Evolutionary conservation across 2,797 vertebrate species (phyloP).

Genomic region (Siniperca scherzeri): DNA sequence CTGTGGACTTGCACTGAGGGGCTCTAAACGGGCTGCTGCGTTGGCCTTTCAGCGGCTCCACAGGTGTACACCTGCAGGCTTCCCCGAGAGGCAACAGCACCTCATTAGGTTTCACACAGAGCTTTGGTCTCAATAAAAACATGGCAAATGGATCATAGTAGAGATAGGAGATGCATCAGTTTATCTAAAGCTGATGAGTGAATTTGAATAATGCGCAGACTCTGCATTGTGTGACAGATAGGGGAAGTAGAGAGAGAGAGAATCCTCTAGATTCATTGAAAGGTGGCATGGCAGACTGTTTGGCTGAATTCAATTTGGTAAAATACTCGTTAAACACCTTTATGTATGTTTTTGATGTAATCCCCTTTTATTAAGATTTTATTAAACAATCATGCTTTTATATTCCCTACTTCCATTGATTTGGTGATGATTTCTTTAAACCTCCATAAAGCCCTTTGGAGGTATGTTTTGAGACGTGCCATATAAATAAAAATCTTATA

Average conservation of each 20-base stretch:
- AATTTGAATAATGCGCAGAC: conserved; percentile 34
- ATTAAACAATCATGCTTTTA: neutral
- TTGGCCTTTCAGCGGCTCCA: conserved; percentile 48
- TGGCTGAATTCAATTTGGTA: neutral
- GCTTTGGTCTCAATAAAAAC: conserved; percentile 30
- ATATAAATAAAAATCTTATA: neutral
- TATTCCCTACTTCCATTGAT: neutral
- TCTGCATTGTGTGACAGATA: neutral
- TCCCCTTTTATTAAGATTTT: neutral
- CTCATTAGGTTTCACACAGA: conserved; percentile 26
- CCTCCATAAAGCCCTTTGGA: neutral
- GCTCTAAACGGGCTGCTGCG: conserved; percentile 15
- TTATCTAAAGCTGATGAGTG: conserved; percentile 24
- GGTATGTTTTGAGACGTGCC: neutral
- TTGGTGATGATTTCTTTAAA: neutral
- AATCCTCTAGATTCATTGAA: neutral
- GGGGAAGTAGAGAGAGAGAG: neutral
- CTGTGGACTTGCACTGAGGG: conserved; percentile 7
- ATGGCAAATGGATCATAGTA: conserved; percentile 13
- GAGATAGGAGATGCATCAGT: conserved; percentile 9
- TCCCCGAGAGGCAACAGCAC: conserved; percentile 23
- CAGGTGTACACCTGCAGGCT: conserved; percentile 61
- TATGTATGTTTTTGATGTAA: neutral
- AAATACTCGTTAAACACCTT: neutral
- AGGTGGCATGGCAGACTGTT: neutral